Conservation (phyloP, 1,140 invertebrate species). For the Pseudomyrmex flavicornis region DNA sequence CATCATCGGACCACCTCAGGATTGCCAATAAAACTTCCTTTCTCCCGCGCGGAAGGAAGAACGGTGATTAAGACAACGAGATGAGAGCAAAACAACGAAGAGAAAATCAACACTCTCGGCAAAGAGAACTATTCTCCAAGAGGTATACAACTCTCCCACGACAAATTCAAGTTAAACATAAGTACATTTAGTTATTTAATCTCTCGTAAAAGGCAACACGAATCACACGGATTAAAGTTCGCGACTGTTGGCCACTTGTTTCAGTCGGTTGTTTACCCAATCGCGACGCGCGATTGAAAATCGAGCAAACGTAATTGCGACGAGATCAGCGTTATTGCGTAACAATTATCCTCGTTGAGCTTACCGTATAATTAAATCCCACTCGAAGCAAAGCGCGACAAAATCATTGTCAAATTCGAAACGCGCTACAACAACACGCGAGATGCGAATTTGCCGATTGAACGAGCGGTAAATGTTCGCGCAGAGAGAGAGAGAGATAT, state of each 20-base stretch:
- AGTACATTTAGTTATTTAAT: constrained; percentile 47
- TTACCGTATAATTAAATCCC: constrained; percentile 16
- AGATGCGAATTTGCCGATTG: not conserved
- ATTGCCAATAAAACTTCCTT: constrained; percentile 45
- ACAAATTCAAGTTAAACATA: constrained; percentile 49
- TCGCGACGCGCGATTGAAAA: constrained; percentile 28
- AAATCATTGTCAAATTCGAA: constrained; percentile 18
- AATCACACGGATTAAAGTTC: not conserved
- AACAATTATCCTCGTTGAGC: constrained; percentile 13
- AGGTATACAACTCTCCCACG: constrained; percentile 21
- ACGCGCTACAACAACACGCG: not conserved
- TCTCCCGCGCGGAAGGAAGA: not conserved
- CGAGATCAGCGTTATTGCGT: not conserved
- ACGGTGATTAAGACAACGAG: constrained; percentile 35
- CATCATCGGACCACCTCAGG: constrained; percentile 1
- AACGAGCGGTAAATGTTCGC: constrained; percentile 26
- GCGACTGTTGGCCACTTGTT: constrained; percentile 23
- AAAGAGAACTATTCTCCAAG: not conserved
- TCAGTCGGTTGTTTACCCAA: constrained; percentile 22
- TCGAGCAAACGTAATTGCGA: constrained; percentile 22
- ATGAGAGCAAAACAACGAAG: constrained; percentile 18
- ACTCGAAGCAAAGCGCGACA: not conserved
- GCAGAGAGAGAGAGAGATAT: too few relatives aligned
- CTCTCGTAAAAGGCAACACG: not conserved
- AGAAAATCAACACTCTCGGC: constrained; percentile 20